Evolutionary conservation across 2,113 vertebrate genomes (phyloP), one percentile per base, ranked within the genome.

Genomic region (Hippocampus zosterae): DNA sequence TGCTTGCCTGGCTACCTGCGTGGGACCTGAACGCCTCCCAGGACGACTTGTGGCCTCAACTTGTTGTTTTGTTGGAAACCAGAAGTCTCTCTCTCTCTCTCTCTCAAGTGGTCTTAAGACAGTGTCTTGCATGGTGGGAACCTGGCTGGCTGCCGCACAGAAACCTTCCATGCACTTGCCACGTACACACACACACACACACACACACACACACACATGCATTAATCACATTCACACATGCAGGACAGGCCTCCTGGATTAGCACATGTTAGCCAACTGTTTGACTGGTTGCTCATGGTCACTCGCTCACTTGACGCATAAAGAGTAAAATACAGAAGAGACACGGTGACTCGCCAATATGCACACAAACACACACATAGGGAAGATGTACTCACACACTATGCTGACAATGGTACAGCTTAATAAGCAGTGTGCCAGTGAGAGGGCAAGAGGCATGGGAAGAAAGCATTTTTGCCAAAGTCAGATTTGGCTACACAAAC

Each of bases 111-210:
- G 85, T 81, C 81, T 84, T 71, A 82, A 71, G 76, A 84, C 79
- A 78, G 81, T 79, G 76, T 83, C 88, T 84, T 89, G 61, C 61
- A 12, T 63, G 91, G 88, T 63, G 91, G 88, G 90, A 92, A 92
- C 81, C 87, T 90, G 89, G 89, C 86, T 69, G 75, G 55, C 59
- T 82, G 86, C 88, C 86, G 72, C 52, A 8, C 69, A 71, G 77
- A 71, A 75, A 75, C 70, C 37, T 12, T 57, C 68, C 52, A 18
- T 40, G 50, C 12, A 48, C 33, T 13, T 13, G 12, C 42, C 60
- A 67, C 63, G 62, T 53, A 64, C 60, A 33, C 23, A 42, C 37
- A 37, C 11, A 55, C 46, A 40, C 59, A 23, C 29, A 57, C 11
- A 44, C 42, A 0, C 68, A 41, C 67, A 10, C 33, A 74, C 61